Base-by-base conservation (phyloP, 1,140 invertebrate genomes). In the Aphidius ervi region DNA sequence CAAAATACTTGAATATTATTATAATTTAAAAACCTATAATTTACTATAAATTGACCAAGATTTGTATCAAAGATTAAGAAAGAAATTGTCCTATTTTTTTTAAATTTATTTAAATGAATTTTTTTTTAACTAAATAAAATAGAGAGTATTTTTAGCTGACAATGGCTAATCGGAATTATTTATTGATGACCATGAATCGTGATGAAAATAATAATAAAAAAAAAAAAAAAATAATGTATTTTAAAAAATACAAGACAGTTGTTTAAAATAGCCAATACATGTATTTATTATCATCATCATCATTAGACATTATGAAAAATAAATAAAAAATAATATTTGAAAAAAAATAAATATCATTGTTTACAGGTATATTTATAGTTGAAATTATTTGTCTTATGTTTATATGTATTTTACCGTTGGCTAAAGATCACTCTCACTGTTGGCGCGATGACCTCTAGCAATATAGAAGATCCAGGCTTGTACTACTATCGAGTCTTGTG, bases 401-500 rank as follows among this genome's bases (percentile, higher is more conserved):
- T 8, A 31, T 39, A 10, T 9, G n/a, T 42, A 42, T 42, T 42
- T 5, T 16, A 40, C 52, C 52, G 52, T 40, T 54, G 40, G 52
- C 39, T 41, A 54, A 54, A 54, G 52, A 54, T 54, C 52, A 54
- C 52, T 54, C 52, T 54, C 41, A 54, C 52, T 54, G n/a, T 37
- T 42, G 52, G 40, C 52, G 9, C 40, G 39, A 54, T 54, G 52
- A 54, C 52, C 52, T 54, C 52, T 4, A n/a, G 23, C 23, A 31
- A 31, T 31, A 31, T 31, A 31, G 23, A 31, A 31, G 23, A 31
- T 31, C 23, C 23, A 31, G 23, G 23, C 4, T 31, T 31, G 2
- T 31, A 31, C 23, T 31, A 31, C 4, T 41, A 54, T 54, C 52
- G 39, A 16, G 16, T 16, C 16, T 16, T 16, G 10, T n/a, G 52